Evolutionary conservation across 2,888 invertebrate species (phyloP), one percentile per base, ranked within the genome.

Genomic region (Dromius quadrimaculatus): DNA sequence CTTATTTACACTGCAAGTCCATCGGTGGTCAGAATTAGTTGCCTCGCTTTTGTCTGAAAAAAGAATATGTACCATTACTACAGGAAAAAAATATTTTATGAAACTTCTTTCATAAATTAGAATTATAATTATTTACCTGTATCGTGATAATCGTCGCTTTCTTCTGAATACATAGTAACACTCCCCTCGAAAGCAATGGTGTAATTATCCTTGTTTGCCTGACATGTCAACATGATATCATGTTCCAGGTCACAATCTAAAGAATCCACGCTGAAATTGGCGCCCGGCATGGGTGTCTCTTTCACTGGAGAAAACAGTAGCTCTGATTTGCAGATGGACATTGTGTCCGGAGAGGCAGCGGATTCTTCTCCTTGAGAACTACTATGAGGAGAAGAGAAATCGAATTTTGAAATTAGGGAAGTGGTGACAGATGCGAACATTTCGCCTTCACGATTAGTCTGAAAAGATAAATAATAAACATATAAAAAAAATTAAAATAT

Each of bases 171-270:
- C 85, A 91, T 90, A 74, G 92, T 90, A 76, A 90, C 86, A 78
- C 93, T 93, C 79, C 94, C 95, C 85, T 95, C 95, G 78, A 96
- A 96, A 75, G 95, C 95, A 79, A 96, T 95, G 74, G 95, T 96
- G 81, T 96, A 96, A 85, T 96, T 96, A 83, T 95, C 93, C 85
- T 95, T 95, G 82, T 95, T 94, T 73, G 94, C 92, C 83, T 93
- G 92, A 82, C 95, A 96, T 73, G 95, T 95, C 75, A 95, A 87
- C 82, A 95, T 90, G 80, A 95, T 92, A 79, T 94, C 94, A 78
- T 92, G 91, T 80, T 92, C 91, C 76, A 90, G 87, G 81, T 94
- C 94, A 83, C 94, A 92, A 83, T 96, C 95, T 76, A 96, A 86
- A 74, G 95, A 95, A 81, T 96, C 95, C 73, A 95, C 94, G 77